These are phyloP conservation scores for Coelopa frigida DNA, from an alignment of 1,140 invertebrate genomes.

Conservation along the genomic window DNA sequence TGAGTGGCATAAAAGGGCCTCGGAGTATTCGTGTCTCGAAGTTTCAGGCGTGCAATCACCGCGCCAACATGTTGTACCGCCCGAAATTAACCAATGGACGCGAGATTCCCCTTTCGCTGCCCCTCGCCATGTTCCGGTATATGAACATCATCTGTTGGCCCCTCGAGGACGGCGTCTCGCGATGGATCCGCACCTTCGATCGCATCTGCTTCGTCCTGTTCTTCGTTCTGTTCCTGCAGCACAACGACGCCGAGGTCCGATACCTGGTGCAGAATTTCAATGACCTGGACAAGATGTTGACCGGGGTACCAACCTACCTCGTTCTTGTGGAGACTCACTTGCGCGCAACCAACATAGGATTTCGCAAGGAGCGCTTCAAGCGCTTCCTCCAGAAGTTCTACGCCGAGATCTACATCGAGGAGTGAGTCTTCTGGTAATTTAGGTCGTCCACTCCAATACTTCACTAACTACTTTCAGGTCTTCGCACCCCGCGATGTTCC, in stretches of 20 bases:
- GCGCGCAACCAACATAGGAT: slow-evolving; percentile 15
- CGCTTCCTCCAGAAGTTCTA: slow-evolving; percentile 26
- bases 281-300: slow-evolving; percentile 25
- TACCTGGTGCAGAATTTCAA: slow-evolving; percentile 20
- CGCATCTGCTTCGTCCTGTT: slow-evolving; percentile 13
- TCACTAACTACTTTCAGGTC: neutral
- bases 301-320: slow-evolving; percentile 32
- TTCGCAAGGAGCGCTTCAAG: slow-evolving; percentile 13
- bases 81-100: slow-evolving; percentile 27
- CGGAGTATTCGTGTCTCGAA: no score
- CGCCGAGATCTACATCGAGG: slow-evolving; percentile 27
- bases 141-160: slow-evolving; percentile 34
- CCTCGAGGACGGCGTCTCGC: slow-evolving; percentile 16
- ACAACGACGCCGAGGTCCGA: slow-evolving; percentile 31
- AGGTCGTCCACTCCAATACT: neutral
- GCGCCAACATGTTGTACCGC: slow-evolving; percentile 7
- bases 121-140: slow-evolving; percentile 13
- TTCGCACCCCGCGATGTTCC: slow-evolving; percentile 15
- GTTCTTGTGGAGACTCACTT: slow-evolving; percentile 31
- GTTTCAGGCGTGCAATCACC: no score
- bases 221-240: slow-evolving; percentile 19
- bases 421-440: slow-evolving; percentile 2
- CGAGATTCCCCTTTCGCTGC: slow-evolving; percentile 26
- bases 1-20: no score
- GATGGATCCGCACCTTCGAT: slow-evolving; percentile 14